Evolutionary conservation across 2,797 vertebrate genomes (phyloP), one percentile per base, ranked within the genome.

Genomic region (Hippopotamyrus pictus): DNA sequence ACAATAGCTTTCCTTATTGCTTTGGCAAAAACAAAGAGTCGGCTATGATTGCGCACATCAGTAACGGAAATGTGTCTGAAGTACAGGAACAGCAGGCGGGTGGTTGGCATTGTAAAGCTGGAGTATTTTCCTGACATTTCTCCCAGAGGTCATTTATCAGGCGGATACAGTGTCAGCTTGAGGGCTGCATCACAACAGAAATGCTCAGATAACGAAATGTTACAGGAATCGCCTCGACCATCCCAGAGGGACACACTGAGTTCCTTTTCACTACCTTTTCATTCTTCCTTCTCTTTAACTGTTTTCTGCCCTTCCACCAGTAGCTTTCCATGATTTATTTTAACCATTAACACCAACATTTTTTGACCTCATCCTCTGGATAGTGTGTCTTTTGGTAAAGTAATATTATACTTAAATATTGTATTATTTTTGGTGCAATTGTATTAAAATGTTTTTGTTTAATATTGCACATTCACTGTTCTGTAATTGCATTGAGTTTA

Each of bases 1-100:
- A 95, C 93, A 95, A 95, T 95, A 92, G 93, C 92, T 93, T 95
- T 95, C 94, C 94, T 94, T 94, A 94, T 93, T 93, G 91, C 92
- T 88, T 86, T 90, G 92, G 91, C 88, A 92, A 94, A 95, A 95
- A 95, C 94, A 94, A 95, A 93, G 93, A 93, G 92, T 92, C 25
- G 90, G 11, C 91, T 83, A 90, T 91, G 90, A 90, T 93, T 91
- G 89, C 92, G 85, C 91, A 90, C 91, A 92, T 90, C 91, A 92
- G 92, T 88, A 91, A 90, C 93, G 94, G 94, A 95, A 94, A 92
- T 93, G 92, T 92, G 92, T 92, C 92, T 92, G 90, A 91, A 91
- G 90, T 88, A 90, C 92, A 92, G 92, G 93, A 94, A 93, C 90
- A 91, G 89, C 89, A 88, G 88, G 82, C 57, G 89, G 83, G 79